Conservation (phyloP, 2,113 vertebrate genomes). For the Neogobius melanostomus region DNA sequence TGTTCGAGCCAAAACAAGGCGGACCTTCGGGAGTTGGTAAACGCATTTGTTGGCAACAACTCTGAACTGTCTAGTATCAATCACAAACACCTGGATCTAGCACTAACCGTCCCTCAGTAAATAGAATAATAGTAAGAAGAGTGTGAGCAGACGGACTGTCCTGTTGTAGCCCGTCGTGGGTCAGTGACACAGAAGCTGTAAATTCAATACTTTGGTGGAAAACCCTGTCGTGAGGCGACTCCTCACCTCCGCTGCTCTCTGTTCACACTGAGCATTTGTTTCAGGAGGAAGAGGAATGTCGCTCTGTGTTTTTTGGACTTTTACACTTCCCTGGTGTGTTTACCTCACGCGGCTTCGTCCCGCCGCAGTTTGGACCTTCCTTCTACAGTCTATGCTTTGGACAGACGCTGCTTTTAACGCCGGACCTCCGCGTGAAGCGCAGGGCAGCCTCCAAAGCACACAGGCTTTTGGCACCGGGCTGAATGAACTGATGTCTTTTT, state of each 20-base stretch:
- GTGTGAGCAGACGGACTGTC: too few relatives aligned
- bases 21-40: too few relatives aligned
- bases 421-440: neutral
- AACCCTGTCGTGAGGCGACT: neutral
- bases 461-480: neutral
- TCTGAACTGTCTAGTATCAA: too few relatives aligned
- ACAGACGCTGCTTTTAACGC: slow-evolving; percentile 23
- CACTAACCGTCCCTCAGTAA: too few relatives aligned
- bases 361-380: neutral
- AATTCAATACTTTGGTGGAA: slow-evolving; percentile 21
- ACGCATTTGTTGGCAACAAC: too few relatives aligned
- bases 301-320: slow-evolving; percentile 20
- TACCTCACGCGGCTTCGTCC: slow-evolving; percentile 29
- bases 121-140: too few relatives aligned
- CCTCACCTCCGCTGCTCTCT: slow-evolving; percentile 1
- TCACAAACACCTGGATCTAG: too few relatives aligned
- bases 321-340: slow-evolving; percentile 40
- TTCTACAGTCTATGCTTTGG: slow-evolving; percentile 6
- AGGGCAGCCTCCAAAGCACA: neutral
- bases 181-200: slow-evolving; percentile 24
- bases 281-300: slow-evolving; percentile 26
- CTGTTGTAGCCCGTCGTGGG: neutral
- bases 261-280: slow-evolving; percentile 47
- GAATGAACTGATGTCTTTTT: neutral
- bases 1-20: too few relatives aligned